Base-by-base conservation (phyloP, 2,113 vertebrate genomes). In the Strix uralensis region DNA sequence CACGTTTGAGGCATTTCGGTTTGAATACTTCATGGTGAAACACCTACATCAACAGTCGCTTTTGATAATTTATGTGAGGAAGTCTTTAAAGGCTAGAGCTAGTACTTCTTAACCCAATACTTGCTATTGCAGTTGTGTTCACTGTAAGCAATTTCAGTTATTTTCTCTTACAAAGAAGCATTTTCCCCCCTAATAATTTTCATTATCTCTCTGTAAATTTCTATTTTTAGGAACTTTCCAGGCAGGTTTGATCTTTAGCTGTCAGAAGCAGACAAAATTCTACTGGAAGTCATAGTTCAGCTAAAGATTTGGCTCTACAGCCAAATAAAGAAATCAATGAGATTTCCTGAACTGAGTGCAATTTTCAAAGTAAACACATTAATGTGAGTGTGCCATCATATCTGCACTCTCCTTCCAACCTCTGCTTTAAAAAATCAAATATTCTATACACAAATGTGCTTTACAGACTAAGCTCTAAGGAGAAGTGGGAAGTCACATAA, bases 311-410 rank as follows among this genome's bases (percentile, higher is more conserved):
- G 34, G 15, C 32, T 95, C 63, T 30, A 51, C 29, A 81, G 47
- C 52, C 84, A 79, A 89, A 84, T 11, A 63, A 11, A 86, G 72
- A 81, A 94, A 95, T 84, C 88, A 92, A 34, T 94, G 54, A 86
- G 63, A 20, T 84, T 74, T 84, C 83, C 69, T 91, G 92, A 89
- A 72, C 80, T 4, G 29, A 96, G 85, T 58, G 30, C 70, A 88
- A 49, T 66, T 86, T 95, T 92, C 77, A 71, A 85, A 90, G 92
- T 30, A 91, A 94, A 55, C 46, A 30, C 27, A 85, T 81, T 74
- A 92, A 74, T 59, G 38, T 51, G 82, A 92, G 42, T 17, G 17
- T 78, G 61, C 30, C 34, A 34, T 92, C 36, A 44, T 44, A 78
- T 40, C 69, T 84, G 67, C 46, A 49, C 72, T 86, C 55, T 88